Evolutionary conservation across 2,888 invertebrate genomes (phyloP).

Genomic region (Sminthurides aquaticus): DNA sequence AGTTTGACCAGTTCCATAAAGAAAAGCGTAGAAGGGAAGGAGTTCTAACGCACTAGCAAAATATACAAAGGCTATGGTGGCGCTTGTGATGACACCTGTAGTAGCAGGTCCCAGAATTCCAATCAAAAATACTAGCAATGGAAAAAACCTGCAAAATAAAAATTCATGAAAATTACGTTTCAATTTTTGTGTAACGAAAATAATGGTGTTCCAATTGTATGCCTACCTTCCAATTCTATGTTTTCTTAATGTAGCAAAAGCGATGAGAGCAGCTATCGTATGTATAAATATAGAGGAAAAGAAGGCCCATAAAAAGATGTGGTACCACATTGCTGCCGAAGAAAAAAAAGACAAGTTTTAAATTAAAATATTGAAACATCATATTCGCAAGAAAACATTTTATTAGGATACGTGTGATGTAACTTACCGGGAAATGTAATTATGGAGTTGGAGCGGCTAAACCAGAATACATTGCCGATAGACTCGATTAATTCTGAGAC

Average conservation of each 20-base stretch:
- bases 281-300: conserved; percentile 91
- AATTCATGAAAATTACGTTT: too few species aligned
- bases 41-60: conserved; percentile 79
- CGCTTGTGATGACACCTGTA: conserved; percentile 81
- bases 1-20: conserved; percentile 93
- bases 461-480: conserved; percentile 61
- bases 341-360: conserved; percentile 17
- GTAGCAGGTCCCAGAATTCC: conserved; percentile 81
- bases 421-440: conserved; percentile 47
- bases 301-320: conserved; percentile 90
- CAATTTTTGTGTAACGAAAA: too few species aligned
- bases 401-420: too few species aligned
- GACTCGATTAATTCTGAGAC: conserved; percentile 52
- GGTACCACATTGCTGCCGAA: conserved; percentile 92
- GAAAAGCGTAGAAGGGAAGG: conserved; percentile 82
- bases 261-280: conserved; percentile 75
- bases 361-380: conserved; percentile 11
- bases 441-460: conserved; percentile 56
- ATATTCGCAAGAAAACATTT: too few species aligned
- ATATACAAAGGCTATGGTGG: conserved; percentile 88
- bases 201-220: conserved; percentile 13
- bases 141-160: conserved; percentile 65
- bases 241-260: conserved; percentile 83
- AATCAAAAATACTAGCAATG: conserved; percentile 77
- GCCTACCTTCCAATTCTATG: conserved; percentile 75